Conservation (phyloP, 2,797 vertebrate genomes). For the Helarctos malayanus region DNA sequence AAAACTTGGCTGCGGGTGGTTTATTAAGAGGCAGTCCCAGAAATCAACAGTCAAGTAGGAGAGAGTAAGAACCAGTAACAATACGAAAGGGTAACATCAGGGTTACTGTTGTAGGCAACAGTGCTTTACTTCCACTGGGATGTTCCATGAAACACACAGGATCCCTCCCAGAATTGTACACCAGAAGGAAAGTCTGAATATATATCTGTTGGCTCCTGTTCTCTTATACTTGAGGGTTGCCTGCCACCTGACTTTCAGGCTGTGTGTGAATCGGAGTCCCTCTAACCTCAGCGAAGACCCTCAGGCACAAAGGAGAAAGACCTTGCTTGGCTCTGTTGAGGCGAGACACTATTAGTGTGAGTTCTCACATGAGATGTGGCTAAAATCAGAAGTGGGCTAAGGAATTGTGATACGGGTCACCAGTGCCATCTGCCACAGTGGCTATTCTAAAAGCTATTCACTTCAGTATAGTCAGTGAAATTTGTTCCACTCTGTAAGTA, state of each 20-base stretch:
- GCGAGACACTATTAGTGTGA: neutral
- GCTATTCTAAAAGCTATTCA: neutral
- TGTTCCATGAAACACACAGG: neutral
- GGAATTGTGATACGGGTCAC: neutral
- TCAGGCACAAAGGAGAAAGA: neutral
- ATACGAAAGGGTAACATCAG: neutral
- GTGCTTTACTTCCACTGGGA: neutral
- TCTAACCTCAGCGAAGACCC: neutral
- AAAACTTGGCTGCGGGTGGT: neutral
- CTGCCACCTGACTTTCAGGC: neutral
- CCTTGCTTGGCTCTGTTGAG: neutral
- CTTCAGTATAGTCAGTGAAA: neutral
- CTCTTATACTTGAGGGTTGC: neutral
- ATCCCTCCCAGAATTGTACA: neutral
- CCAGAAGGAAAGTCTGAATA: neutral
- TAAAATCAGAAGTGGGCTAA: neutral
- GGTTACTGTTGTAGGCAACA: neutral
- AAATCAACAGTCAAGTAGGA: neutral
- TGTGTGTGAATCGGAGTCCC: neutral
- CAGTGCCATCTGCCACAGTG: neutral
- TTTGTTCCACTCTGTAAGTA: neutral
- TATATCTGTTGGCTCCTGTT: neutral
- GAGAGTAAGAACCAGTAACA: neutral
- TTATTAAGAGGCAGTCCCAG: neutral
- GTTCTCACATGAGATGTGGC: neutral